Conservation (phyloP, 2,797 vertebrate species). For the Enteromius paludinosus region DNA sequence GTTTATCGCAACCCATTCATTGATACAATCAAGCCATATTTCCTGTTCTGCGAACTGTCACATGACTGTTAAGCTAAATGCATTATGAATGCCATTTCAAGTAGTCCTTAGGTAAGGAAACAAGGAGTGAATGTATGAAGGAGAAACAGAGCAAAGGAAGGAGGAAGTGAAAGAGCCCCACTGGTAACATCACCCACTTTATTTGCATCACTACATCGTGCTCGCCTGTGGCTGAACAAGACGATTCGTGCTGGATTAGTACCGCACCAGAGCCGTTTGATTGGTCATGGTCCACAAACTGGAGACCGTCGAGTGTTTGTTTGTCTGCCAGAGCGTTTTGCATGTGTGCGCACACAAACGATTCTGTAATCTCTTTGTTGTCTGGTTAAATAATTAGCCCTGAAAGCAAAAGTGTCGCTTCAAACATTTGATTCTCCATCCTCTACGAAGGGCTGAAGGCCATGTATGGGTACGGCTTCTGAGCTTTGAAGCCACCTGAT, state of each 20-base stretch:
- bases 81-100: not conserved
- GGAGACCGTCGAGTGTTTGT: conserved; percentile 27
- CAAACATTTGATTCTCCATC: conserved; percentile 36
- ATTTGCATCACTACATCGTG: conserved; percentile 44
- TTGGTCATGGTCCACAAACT: conserved; percentile 27
- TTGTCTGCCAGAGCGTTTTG: conserved; percentile 41
- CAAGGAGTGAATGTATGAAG: not conserved
- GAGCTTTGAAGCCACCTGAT: conserved; percentile 47
- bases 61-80: conserved; percentile 1
- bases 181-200: conserved; percentile 42
- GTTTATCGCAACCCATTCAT: not conserved
- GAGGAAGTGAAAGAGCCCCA: conserved; percentile 35
- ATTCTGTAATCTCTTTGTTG: conserved; percentile 49
- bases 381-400: conserved; percentile 53
- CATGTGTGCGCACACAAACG: conserved; percentile 11
- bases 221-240: conserved; percentile 40
- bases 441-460: conserved; percentile 45
- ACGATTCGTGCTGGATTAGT: conserved; percentile 35
- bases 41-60: not conserved
- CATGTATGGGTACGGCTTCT: conserved; percentile 42
- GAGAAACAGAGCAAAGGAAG: conserved; percentile 19
- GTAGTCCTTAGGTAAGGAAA: conserved; percentile 14
- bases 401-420: conserved; percentile 36
- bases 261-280: conserved; percentile 26
- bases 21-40: not conserved